Evolutionary conservation across 2,888 invertebrate species (phyloP).

Genomic region (Agonopterix alstromeriana): DNA sequence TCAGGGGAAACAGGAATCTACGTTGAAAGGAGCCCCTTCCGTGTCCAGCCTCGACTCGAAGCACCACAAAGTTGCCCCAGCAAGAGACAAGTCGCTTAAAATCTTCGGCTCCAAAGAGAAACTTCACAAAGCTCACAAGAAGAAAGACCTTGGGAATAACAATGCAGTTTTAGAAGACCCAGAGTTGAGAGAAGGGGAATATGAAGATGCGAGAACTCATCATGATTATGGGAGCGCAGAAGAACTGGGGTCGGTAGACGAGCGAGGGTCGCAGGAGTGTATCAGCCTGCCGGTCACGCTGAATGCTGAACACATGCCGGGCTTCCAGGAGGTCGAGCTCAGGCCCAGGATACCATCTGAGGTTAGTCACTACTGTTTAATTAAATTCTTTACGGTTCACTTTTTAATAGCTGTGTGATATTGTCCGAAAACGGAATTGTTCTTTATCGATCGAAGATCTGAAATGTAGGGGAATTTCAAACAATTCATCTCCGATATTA

Average conservation of each 20-base stretch:
- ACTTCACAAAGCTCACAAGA: conserved; percentile 65
- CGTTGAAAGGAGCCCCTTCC: conserved; percentile 79
- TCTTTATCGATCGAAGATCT: too few relatives aligned
- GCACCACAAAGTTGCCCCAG: conserved; percentile 71
- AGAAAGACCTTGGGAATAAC: conserved; percentile 65
- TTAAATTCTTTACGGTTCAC: too few relatives aligned
- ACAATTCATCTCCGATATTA: too few relatives aligned
- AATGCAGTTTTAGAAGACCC: conserved; percentile 71
- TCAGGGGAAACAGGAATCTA: conserved; percentile 70
- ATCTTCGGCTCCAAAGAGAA: conserved; percentile 74
- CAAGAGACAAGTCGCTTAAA: conserved; percentile 64
- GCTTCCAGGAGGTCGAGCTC: conserved; percentile 67
- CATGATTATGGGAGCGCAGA: conserved; percentile 66
- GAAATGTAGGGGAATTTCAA: too few relatives aligned
- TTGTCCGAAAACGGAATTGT: too few relatives aligned
- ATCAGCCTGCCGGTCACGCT: conserved; percentile 66
- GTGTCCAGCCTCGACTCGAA: conserved; percentile 81
- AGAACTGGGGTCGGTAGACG: conserved; percentile 59
- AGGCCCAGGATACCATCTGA: conserved; percentile 63
- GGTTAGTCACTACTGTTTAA: conserved; percentile 29
- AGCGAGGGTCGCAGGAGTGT: conserved; percentile 65
- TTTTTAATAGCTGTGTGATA: too few relatives aligned
- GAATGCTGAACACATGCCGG: conserved; percentile 67
- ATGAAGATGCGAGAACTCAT: conserved; percentile 46
- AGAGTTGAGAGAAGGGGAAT: conserved; percentile 53